These are phyloP conservation scores for Acleris emargana DNA, from an alignment of 2,888 invertebrate species.

Conservation along the genomic window DNA sequence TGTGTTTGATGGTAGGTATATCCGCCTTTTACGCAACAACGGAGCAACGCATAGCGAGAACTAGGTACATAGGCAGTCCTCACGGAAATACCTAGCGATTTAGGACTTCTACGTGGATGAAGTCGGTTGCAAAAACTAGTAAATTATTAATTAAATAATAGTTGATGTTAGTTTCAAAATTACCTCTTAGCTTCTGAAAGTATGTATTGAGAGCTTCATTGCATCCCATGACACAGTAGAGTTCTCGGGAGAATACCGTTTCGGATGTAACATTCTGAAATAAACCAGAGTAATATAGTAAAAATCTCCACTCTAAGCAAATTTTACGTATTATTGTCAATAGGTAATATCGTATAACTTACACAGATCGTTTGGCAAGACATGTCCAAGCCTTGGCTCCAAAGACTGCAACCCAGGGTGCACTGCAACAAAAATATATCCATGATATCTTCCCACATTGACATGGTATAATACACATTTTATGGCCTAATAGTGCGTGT, in stretches of 20 bases:
- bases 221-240: conserved; percentile 92
- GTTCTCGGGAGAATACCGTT: conserved; percentile 86
- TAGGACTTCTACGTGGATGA: too few relatives aligned
- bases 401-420: conserved; percentile 89
- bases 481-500: conserved; percentile 38
- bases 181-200: conserved; percentile 88
- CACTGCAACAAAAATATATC: conserved; percentile 85
- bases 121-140: too few relatives aligned
- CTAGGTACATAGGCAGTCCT: too few relatives aligned
- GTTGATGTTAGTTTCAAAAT: conserved; percentile 21
- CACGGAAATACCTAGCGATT: too few relatives aligned
- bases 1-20: too few relatives aligned
- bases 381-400: conserved; percentile 89
- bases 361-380: conserved; percentile 93
- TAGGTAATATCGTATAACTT: conserved; percentile 80
- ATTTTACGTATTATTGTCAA: background rate
- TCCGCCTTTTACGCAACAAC: too few relatives aligned
- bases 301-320: background rate
- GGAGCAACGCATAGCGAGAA: too few relatives aligned
- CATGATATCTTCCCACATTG: conserved; percentile 10
- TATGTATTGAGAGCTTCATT: conserved; percentile 91
- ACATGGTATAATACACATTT: conserved; percentile 29
- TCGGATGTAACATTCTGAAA: conserved; percentile 88
- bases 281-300: conserved; percentile 12
- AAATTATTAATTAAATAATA: background rate